Conservation (phyloP, 2,888 invertebrate genomes). For the Lomographa bimaculata region DNA sequence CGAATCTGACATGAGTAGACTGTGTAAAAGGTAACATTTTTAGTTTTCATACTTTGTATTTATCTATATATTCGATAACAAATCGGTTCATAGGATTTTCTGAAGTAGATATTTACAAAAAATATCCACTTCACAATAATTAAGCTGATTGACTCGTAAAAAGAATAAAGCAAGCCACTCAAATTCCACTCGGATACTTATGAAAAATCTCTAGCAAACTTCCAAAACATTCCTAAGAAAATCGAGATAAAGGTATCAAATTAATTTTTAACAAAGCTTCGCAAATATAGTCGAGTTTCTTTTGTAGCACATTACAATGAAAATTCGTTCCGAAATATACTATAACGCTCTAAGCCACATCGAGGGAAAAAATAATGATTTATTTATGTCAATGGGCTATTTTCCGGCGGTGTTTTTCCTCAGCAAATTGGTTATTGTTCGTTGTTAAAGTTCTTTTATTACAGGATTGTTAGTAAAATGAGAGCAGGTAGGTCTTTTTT, state of each 20-base stretch:
- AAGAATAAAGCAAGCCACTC: conserved; percentile 32
- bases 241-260: conserved; percentile 78
- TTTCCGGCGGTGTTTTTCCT: conserved; percentile 68
- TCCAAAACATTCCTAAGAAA: conserved; percentile 53
- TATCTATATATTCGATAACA: too few species aligned
- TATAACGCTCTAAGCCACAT: conserved; percentile 44
- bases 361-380: conserved; percentile 70
- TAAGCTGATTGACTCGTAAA: conserved; percentile 17
- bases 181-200: conserved; percentile 27
- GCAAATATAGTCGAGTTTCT: conserved; percentile 70
- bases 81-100: too few species aligned
- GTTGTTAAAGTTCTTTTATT: conserved; percentile 75
- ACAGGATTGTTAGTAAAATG: conserved; percentile 77
- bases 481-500: conserved; percentile 63
- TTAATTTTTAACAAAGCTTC: conserved; percentile 79
- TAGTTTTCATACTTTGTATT: too few species aligned
- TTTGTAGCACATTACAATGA: conserved; percentile 79
- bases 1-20: too few species aligned
- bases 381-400: conserved; percentile 81
- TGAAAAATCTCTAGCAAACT: conserved; percentile 24
- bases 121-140: background rate
- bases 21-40: too few species aligned
- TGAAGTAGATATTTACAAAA: too few species aligned
- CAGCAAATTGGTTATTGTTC: conserved; percentile 80
- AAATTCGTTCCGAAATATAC: conserved; percentile 64